These are phyloP conservation scores for Alca torda DNA, from an alignment of 2,797 vertebrate species.

Conservation along the genomic window DNA sequence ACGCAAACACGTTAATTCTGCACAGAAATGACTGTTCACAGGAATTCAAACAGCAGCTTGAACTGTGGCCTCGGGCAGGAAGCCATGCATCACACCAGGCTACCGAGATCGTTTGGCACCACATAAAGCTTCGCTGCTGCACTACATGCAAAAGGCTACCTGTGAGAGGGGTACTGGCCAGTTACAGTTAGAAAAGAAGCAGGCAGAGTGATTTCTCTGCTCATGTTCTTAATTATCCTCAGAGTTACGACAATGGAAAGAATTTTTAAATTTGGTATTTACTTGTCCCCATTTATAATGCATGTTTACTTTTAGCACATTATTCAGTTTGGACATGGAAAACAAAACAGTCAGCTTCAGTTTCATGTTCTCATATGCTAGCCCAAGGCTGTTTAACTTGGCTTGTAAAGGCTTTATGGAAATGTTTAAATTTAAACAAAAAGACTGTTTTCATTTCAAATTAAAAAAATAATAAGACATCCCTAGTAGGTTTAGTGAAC, in stretches of 20 bases:
- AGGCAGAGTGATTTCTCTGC: neutral
- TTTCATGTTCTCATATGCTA: slow-evolving; percentile 21
- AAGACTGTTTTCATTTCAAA: slow-evolving; percentile 55
- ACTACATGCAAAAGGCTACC: neutral
- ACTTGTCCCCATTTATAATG: slow-evolving; percentile 38
- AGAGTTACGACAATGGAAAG: slow-evolving; percentile 61
- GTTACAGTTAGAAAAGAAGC: neutral
- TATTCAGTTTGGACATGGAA: slow-evolving; percentile 55
- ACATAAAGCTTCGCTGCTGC: neutral
- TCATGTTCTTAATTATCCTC: slow-evolving; percentile 45
- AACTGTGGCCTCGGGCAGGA: neutral
- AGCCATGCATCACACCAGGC: neutral
- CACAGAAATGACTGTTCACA: neutral
- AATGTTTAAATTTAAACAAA: slow-evolving; percentile 63
- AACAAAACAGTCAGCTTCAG: slow-evolving; percentile 63
- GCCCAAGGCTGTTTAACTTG: slow-evolving; percentile 44
- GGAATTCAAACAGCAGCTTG: neutral
- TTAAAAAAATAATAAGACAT: slow-evolving; percentile 39
- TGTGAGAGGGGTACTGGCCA: neutral
- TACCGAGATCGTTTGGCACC: neutral
- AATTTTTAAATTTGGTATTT: slow-evolving; percentile 46
- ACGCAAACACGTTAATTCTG: neutral
- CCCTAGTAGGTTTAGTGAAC: slow-evolving; percentile 13
- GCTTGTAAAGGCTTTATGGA: slow-evolving; percentile 52
- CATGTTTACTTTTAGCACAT: slow-evolving; percentile 66